Percentiles rank a stretch among this genome's conserved stretches.
Evolutionary conservation across 2,113 vertebrate species (phyloP).

Genomic region (Lethenteron reissneri): DNA sequence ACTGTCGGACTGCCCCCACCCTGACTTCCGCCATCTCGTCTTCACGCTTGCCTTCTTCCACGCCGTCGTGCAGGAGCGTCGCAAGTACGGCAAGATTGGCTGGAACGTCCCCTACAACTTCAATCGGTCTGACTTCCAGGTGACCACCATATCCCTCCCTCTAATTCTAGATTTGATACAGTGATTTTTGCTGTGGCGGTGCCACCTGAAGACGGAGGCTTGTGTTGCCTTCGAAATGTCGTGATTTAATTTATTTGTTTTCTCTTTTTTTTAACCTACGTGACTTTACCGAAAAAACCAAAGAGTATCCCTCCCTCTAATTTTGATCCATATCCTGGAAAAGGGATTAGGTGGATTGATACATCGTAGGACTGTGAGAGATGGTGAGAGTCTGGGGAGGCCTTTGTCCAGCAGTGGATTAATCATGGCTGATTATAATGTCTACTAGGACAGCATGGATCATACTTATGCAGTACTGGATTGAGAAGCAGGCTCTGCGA

Average conservation of each 20-base stretch:
- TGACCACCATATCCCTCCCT: conserved; percentile 14
- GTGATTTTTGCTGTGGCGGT: not conserved
- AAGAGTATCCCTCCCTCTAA: not conserved
- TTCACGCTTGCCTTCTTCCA: conserved; percentile 80
- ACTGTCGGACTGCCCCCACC: conserved; percentile 43
- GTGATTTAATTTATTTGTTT: not conserved
- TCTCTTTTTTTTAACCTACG: not conserved
- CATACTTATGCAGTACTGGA: too few relatives aligned
- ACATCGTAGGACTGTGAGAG: not conserved
- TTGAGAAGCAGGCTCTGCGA: too few relatives aligned
- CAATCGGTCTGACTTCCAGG: conserved; percentile 85
- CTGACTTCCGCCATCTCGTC: conserved; percentile 50
- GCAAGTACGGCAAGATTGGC: conserved; percentile 87
- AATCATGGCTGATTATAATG: too few relatives aligned
- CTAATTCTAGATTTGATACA: not conserved
- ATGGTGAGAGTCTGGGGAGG: too few relatives aligned
- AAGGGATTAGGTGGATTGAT: not conserved
- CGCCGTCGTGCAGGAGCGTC: conserved; percentile 73
- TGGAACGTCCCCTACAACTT: conserved; percentile 86
- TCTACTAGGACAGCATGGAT: too few relatives aligned
- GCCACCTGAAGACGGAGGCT: not conserved
- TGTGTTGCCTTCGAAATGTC: not conserved
- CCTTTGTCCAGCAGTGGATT: too few relatives aligned
- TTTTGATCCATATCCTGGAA: not conserved
- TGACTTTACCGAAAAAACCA: too few relatives aligned